phyloP scores from a whole-genome alignment of 2,888 invertebrate genomes.

The Noctua fimbriata region DNA sequence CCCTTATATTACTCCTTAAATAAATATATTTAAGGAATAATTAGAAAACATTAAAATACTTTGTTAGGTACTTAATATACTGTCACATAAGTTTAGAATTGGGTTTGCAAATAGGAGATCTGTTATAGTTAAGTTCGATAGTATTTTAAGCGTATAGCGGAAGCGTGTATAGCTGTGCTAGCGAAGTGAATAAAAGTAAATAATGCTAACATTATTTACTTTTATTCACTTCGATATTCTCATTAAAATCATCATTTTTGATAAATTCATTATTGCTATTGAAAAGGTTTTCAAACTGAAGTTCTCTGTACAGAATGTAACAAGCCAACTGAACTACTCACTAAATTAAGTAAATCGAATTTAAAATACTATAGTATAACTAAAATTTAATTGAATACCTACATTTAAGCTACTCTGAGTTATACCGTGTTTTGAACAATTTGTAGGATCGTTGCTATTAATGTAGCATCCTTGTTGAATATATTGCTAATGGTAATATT shows the following conservation, averaged over 20 bases:
- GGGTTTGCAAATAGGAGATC: slow-evolving; percentile 10
- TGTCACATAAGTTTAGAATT: background rate
- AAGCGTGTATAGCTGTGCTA: slow-evolving; percentile 49
- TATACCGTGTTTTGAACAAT: slow-evolving; percentile 5
- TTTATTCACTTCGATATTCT: background rate
- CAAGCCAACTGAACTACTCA: slow-evolving; percentile 34
- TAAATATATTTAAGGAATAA: slow-evolving; percentile 14
- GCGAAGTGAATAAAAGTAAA: no score
- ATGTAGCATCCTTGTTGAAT: background rate
- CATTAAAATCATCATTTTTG: background rate
- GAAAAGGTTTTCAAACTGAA: slow-evolving; percentile 13
- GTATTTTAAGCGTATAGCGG: slow-evolving; percentile 43
- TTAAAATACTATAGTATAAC: slow-evolving; percentile 20
- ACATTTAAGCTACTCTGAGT: slow-evolving; percentile 25
- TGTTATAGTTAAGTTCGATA: slow-evolving; percentile 3
- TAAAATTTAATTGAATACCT: slow-evolving; percentile 19
- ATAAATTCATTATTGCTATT: background rate
- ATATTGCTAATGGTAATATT: background rate
- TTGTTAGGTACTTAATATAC: background rate
- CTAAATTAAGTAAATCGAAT: background rate
- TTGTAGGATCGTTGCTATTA: background rate
- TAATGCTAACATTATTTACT: slow-evolving; percentile 18
- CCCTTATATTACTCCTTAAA: background rate
- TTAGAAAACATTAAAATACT: background rate
- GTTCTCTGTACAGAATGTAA: slow-evolving; percentile 15